Conservation (phyloP, 2,888 invertebrate genomes). For the Parascotia fuliginaria region DNA sequence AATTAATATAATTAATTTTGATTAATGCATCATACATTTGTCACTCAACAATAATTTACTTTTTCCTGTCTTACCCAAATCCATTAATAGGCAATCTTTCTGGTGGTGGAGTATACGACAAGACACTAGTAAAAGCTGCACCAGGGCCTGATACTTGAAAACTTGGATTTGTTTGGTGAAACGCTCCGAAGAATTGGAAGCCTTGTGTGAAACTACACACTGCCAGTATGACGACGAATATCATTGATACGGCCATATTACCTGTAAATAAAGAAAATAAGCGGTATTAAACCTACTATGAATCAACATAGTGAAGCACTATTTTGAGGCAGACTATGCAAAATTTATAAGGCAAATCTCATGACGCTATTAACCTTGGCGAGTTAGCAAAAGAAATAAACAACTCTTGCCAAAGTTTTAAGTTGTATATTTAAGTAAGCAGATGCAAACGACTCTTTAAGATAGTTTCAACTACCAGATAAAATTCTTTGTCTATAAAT, state of each 20-base stretch:
- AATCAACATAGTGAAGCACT: too few species aligned
- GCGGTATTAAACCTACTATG: not conserved
- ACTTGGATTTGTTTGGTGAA: constrained; percentile 28
- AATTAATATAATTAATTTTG: too few species aligned
- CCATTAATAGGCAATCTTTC: constrained; percentile 66
- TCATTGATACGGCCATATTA: constrained; percentile 44
- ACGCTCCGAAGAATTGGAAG: constrained; percentile 37
- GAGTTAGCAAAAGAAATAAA: too few species aligned
- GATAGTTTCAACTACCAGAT: too few species aligned
- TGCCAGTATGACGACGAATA: constrained; percentile 42
- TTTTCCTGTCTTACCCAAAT: constrained; percentile 57
- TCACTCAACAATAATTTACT: not conserved
- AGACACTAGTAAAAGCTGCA: constrained; percentile 42
- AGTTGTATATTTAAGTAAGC: too few species aligned
- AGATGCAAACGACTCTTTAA: too few species aligned
- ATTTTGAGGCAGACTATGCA: too few species aligned
- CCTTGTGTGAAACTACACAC: constrained; percentile 45
- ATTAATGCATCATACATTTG: not conserved
- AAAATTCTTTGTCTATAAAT: too few species aligned
- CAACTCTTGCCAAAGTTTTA: too few species aligned
- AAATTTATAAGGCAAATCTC: too few species aligned
- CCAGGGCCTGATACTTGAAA: constrained; percentile 41
- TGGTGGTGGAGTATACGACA: constrained; percentile 43
- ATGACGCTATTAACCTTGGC: too few species aligned
- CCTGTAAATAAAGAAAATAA: constrained; percentile 49